Percentiles rank a stretch among this genome's conserved stretches.
phyloP scores from a whole-genome alignment of 1,140 invertebrate species.

The Melanaphis sacchari region DNA sequence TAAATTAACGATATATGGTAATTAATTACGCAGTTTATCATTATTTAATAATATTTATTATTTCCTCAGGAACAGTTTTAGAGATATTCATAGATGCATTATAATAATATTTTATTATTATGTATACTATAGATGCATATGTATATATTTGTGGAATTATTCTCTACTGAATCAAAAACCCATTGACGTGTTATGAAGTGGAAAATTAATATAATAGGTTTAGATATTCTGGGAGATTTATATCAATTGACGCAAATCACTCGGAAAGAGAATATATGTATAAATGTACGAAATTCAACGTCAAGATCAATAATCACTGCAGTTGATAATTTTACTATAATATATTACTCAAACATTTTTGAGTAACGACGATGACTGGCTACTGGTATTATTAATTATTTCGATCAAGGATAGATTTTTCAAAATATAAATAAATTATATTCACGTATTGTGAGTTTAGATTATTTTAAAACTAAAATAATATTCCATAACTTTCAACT shows the following conservation, averaged over 20 bases:
- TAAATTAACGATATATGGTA: background rate
- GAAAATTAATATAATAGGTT: constrained; percentile 18
- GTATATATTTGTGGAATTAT: background rate
- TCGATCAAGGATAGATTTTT: background rate
- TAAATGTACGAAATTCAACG: background rate
- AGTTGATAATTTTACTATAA: background rate
- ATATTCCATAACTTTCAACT: background rate
- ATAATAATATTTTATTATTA: background rate
- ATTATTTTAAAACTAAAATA: no score
- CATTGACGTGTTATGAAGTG: background rate
- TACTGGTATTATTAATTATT: background rate
- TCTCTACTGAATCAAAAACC: background rate
- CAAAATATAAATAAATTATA: background rate
- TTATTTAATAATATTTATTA: constrained; percentile 8
- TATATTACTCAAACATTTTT: background rate
- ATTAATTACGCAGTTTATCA: background rate
- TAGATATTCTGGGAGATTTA: background rate
- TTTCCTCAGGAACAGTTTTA: background rate
- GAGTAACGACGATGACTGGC: background rate
- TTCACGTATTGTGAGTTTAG: background rate
- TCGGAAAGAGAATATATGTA: background rate
- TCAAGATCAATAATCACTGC: background rate
- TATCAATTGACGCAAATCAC: background rate
- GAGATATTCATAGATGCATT: background rate
- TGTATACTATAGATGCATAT: background rate